Evolutionary conservation across 2,113 vertebrate genomes (phyloP).

Genomic region (Acanthochromis polyacanthus): DNA sequence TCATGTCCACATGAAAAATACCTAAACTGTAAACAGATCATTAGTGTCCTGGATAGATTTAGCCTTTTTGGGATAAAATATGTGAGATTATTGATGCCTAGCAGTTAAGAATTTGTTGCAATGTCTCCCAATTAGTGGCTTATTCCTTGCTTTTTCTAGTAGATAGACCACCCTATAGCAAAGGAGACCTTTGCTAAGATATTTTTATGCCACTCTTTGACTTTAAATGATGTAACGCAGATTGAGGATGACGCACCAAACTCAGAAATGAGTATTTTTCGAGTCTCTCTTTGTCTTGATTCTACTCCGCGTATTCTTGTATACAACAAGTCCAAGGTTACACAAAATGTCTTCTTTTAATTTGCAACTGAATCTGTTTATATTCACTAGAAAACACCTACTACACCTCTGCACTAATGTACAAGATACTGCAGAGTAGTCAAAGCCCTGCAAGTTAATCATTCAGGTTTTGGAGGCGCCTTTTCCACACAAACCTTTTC

Average conservation of each 20-base stretch:
- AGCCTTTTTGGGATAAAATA: neutral
- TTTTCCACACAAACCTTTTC: neutral
- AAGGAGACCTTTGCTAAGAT: neutral
- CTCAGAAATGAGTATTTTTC: neutral
- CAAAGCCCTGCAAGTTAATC: neutral
- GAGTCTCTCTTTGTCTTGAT: neutral
- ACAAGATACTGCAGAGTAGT: neutral
- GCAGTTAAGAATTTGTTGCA: constrained; percentile 1
- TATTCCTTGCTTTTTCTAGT: neutral
- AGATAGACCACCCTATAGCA: neutral
- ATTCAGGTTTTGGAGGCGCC: neutral
- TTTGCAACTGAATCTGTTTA: neutral
- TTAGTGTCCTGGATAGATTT: neutral
- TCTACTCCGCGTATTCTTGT: neutral
- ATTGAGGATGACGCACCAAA: neutral
- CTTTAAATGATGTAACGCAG: neutral
- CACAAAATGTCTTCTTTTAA: too few relatives aligned
- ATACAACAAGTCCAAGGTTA: too few relatives aligned
- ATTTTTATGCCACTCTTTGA: neutral
- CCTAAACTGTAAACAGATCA: neutral
- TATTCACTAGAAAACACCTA: neutral
- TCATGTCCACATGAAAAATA: neutral
- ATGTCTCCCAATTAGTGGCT: neutral
- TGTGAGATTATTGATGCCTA: neutral
- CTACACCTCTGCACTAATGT: neutral